Evolutionary conservation across 2,113 vertebrate genomes (phyloP).

Genomic region (Tretioscincus oriximinensis): DNA sequence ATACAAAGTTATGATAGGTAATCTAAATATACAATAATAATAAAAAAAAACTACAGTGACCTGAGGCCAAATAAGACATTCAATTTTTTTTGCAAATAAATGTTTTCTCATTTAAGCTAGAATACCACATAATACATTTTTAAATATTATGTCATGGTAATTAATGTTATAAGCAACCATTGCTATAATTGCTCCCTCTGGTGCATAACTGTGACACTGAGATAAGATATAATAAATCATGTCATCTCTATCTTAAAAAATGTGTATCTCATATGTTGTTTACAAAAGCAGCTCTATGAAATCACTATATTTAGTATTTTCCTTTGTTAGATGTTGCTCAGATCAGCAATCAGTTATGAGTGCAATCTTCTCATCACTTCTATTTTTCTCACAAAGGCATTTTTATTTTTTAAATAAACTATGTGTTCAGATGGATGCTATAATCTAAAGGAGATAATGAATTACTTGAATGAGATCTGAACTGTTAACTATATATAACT

Average conservation of each 20-base stretch:
- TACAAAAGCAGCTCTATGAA: not conserved
- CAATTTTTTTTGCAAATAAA: not conserved
- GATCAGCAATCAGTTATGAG: not conserved
- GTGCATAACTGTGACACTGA: not conserved
- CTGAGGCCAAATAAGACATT: conserved; percentile 6
- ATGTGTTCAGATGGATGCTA: not conserved
- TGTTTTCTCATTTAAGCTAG: conserved; percentile 21
- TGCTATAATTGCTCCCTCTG: conserved; percentile 6
- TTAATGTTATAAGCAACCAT: conserved; percentile 18
- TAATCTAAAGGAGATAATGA: not conserved
- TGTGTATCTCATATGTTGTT: conserved; percentile 14
- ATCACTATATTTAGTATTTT: not conserved
- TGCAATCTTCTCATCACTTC: not conserved
- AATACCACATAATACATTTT: conserved; percentile 15
- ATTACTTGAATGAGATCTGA: no score
- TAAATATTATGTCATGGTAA: conserved; percentile 15
- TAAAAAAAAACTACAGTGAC: not conserved
- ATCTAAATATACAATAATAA: not conserved
- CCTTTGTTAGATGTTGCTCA: not conserved
- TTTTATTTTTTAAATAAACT: not conserved
- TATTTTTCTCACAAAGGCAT: not conserved
- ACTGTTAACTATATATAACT: no score
- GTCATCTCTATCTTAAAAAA: conserved; percentile 3
- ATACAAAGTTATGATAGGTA: not conserved
- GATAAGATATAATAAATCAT: conserved; percentile 14